These are phyloP conservation scores for Dromiciops gliroides DNA, from an alignment of 2,113 vertebrate genomes.

Conservation along the genomic window DNA sequence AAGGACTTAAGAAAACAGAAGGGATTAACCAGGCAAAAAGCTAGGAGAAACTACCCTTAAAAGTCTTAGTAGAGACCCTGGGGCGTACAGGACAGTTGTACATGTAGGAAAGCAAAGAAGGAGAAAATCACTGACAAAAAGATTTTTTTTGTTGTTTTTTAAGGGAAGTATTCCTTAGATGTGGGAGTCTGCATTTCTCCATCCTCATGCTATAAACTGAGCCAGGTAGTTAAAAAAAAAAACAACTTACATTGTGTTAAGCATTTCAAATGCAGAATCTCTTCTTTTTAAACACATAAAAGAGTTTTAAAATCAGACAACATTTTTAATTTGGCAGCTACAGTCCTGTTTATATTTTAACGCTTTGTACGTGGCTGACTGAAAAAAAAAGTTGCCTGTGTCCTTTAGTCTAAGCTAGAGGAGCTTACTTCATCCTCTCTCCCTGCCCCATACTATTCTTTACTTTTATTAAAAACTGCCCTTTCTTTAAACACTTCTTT, in stretches of 20 bases:
- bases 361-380: conserved; percentile 45
- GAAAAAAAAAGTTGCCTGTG: conserved; percentile 58
- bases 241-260: conserved; percentile 57
- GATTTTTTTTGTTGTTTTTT: conserved; percentile 19
- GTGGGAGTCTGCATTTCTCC: conserved; percentile 59
- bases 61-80: conserved; percentile 49
- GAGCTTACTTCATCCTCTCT: conserved; percentile 57
- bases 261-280: conserved; percentile 61
- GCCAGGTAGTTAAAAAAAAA: conserved; percentile 36
- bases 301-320: conserved; percentile 58
- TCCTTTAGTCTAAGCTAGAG: conserved; percentile 59
- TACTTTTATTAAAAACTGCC: conserved; percentile 75
- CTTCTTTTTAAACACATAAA: conserved; percentile 58
- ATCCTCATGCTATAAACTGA: conserved; percentile 45
- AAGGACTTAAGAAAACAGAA: conserved; percentile 66
- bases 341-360: conserved; percentile 73
- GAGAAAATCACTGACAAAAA: background rate
- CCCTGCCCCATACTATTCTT: conserved; percentile 60
- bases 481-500: conserved; percentile 75
- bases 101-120: background rate
- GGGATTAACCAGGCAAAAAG: conserved; percentile 30
- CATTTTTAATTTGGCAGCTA: conserved; percentile 52
- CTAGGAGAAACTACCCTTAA: conserved; percentile 73
- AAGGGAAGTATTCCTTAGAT: conserved; percentile 35
- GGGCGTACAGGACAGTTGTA: background rate